phyloP scores from a whole-genome alignment of 2,888 invertebrate genomes.

The Amblyjoppa proteus region DNA sequence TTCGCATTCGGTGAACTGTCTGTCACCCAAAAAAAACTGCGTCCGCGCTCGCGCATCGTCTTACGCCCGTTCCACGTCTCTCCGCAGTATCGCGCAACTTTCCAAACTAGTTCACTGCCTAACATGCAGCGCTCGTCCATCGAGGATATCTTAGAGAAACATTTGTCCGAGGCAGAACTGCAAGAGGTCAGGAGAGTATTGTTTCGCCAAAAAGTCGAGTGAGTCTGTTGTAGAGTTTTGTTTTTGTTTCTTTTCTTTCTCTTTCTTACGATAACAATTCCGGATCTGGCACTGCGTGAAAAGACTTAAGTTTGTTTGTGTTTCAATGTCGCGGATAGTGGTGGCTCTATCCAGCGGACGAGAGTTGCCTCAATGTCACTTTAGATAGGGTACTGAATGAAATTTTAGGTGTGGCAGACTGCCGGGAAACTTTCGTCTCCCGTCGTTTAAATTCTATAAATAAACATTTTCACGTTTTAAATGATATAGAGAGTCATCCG shows the following conservation, averaged over 20 bases:
- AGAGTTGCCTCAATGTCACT: slow-evolving; percentile 50
- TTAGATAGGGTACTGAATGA: slow-evolving; percentile 46
- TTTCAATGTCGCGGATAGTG: neutral
- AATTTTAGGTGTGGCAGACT: slow-evolving; percentile 52
- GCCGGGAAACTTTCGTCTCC: slow-evolving; percentile 24
- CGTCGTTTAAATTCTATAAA: slow-evolving; percentile 56
- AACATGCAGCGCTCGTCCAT: slow-evolving; percentile 79
- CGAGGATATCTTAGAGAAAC: slow-evolving; percentile 87
- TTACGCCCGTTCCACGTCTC: slow-evolving; percentile 20
- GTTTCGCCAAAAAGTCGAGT: slow-evolving; percentile 89
- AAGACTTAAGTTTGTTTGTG: slow-evolving; percentile 22
- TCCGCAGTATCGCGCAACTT: slow-evolving; percentile 12
- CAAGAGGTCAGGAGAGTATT: slow-evolving; percentile 90
- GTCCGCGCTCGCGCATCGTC: neutral
- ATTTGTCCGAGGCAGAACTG: slow-evolving; percentile 87
- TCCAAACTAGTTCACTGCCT: slow-evolving; percentile 40
- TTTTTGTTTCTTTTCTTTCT: slow-evolving; percentile 7
- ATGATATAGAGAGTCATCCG: slow-evolving; percentile 45
- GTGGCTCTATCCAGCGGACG: neutral
- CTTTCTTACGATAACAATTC: neutral
- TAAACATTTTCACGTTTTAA: slow-evolving; percentile 57
- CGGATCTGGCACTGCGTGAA: slow-evolving; percentile 14
- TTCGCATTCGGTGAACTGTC: too few relatives aligned
- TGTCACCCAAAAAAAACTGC: neutral
- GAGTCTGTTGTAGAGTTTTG: slow-evolving; percentile 54